phyloP scores from a whole-genome alignment of 2,113 vertebrate genomes.

The Mus pahari region DNA sequence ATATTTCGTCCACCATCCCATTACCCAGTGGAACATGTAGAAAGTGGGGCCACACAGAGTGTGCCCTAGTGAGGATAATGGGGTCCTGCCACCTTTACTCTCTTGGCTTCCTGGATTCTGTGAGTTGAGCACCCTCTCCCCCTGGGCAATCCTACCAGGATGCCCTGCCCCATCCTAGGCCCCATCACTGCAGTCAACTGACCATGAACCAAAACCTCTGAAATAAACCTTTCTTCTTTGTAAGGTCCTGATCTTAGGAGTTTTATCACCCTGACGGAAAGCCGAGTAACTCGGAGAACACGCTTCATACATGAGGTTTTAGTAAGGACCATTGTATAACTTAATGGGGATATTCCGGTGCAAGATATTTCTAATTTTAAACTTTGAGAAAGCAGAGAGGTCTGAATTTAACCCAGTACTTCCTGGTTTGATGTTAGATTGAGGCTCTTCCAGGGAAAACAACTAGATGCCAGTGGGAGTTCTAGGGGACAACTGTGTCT shows the following conservation, averaged over 20 bases:
- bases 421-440: background rate
- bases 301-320: background rate
- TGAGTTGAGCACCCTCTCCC: background rate
- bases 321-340: background rate
- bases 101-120: background rate
- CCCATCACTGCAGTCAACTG: background rate
- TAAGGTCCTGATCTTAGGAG: background rate
- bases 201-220: background rate
- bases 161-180: too few species aligned
- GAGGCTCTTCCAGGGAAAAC: slow-evolving; percentile 10
- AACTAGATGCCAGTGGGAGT: background rate
- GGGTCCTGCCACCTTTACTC: background rate
- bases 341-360: background rate
- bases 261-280: background rate
- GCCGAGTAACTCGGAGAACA: background rate
- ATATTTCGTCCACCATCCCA: background rate
- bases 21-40: background rate
- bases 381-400: background rate
- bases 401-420: slow-evolving; percentile 47
- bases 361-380: slow-evolving; percentile 41
- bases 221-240: background rate
- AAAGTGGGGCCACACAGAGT: too few species aligned
- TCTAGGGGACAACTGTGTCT: background rate
- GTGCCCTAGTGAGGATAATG: background rate
- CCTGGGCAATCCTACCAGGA: too few species aligned